Evolutionary conservation across 2,888 invertebrate species (phyloP), one percentile per base, ranked within the genome.

Genomic region (Caenorhabditis uteleia): DNA sequence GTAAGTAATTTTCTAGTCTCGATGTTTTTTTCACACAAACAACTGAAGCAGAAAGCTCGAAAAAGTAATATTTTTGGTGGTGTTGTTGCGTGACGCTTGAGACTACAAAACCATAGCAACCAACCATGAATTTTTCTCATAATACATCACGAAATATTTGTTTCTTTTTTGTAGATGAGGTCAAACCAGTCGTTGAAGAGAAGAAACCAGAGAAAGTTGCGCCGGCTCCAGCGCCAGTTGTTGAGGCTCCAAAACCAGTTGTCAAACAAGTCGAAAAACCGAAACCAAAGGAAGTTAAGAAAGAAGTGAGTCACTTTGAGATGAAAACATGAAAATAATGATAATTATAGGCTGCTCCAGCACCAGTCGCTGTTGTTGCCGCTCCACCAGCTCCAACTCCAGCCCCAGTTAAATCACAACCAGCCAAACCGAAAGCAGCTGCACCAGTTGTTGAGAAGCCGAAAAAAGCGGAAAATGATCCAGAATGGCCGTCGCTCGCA

Each of bases 401-500:
- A 4, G 42, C 34, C n/a, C 46, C 44, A 20, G 23, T 18, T 10
- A 23, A 45, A 45, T 7, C 21, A 21, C 25, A 54, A 40, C 3
- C 51, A 46, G 55, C 18, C 12, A 18, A 44, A 31, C 12, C 40
- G 10, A 27, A 26, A 29, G 6, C 23, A 21, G 27, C 8, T 8
- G 51, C 26, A 12, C 26, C 51, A 4, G 43, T 40, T 8, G 43
- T n/a, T 16, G 6, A 7, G 16, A 16, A 51, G 43, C 23, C 40
- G 27, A 34, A 56, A 27, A 51, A 36, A 44, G 33, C 53, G 10
- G 46, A 26, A 23, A 47, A 46, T 29, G 64, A 62, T 43, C 57
- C 61, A 8, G 72, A 73, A 34, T 73, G 72, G 72, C 72, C 72
- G 10, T 60, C 69, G 2, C 31, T 73, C 25, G 58, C 64, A 2